Evolutionary conservation across 2,797 vertebrate species (phyloP).

Genomic region (Silurus lanzhouensis): DNA sequence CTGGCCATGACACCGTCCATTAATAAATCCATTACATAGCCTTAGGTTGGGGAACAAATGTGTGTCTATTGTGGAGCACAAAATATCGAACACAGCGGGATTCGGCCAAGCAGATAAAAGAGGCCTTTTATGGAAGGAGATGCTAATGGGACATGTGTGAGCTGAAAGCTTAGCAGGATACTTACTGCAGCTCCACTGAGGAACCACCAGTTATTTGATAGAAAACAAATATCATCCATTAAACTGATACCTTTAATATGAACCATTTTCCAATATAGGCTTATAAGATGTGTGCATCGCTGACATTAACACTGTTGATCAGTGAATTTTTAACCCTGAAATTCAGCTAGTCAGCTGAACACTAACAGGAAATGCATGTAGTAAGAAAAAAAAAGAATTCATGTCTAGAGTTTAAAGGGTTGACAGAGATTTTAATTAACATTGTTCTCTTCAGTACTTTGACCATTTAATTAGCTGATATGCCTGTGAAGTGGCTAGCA

Average conservation of each 20-base stretch:
- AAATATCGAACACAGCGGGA: slow-evolving; percentile 46
- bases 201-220: neutral
- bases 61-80: slow-evolving; percentile 39
- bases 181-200: slow-evolving; percentile 2
- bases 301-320: neutral
- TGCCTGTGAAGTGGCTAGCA: neutral
- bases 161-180: slow-evolving; percentile 19
- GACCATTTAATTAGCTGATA: neutral
- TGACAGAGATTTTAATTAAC: neutral
- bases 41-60: slow-evolving; percentile 46
- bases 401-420: neutral
- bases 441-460: neutral
- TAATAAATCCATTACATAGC: slow-evolving; percentile 58
- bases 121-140: slow-evolving; percentile 13
- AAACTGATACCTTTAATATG: neutral
- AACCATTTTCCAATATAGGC: neutral
- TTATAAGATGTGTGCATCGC: neutral
- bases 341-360: neutral
- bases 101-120: slow-evolving; percentile 28
- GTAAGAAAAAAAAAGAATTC: neutral
- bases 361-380: neutral
- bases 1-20: slow-evolving; percentile 49
- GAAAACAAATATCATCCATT: neutral
- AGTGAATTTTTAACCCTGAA: neutral
- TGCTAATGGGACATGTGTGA: slow-evolving; percentile 1